Base-by-base conservation (phyloP, 2,797 vertebrate genomes). In the Psittacula derbiana region DNA sequence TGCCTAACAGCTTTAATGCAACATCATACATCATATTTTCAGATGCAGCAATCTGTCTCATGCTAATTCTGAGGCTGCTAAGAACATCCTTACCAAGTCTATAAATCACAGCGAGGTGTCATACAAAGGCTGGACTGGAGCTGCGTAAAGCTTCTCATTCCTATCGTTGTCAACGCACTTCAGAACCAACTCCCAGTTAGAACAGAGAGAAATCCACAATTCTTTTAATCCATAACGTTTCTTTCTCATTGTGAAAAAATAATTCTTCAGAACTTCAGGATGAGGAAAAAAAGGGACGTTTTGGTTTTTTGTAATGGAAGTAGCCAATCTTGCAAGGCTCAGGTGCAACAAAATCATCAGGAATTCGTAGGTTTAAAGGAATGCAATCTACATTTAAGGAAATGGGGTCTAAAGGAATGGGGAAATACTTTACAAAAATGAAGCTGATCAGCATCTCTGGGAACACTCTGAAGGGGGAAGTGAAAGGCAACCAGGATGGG, bases 21-120 rank as follows among this genome's bases (percentile, higher is more conserved):
- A 82, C 57, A 78, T 36, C 78, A 82, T 94, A 61, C 52, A 74
- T 92, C 88, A 62, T 80, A 75, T 93, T 92, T 96, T 95, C 79
- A 61, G 75, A 91, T 75, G 66, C 62, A 83, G 53, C 52, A 88
- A 69, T 94, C 75, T 92, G 75, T 90, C 79, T 90, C 43, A 44
- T 60, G 58, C 65, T 74, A 67, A 44, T 92, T 86, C 81, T 65
- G 58, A 28, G 36, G 40, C 44, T 78, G 57, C 41, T 83, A 62
- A 92, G 46, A 92, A 52, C 46, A 75, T 75, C 38, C 30, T 65
- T 69, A 50, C n/a, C 28, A 74, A 69, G 40, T 78, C 44, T 46
- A 33, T 71, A 92, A 94, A 86, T 89, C 86, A 91, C 78, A 78
- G 40, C 2, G 2, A 88, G 84, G 61, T 93, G 65, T 67, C 72